phyloP scores from a whole-genome alignment of 1,140 invertebrate genomes.

The Zaprionus gabonicus region DNA sequence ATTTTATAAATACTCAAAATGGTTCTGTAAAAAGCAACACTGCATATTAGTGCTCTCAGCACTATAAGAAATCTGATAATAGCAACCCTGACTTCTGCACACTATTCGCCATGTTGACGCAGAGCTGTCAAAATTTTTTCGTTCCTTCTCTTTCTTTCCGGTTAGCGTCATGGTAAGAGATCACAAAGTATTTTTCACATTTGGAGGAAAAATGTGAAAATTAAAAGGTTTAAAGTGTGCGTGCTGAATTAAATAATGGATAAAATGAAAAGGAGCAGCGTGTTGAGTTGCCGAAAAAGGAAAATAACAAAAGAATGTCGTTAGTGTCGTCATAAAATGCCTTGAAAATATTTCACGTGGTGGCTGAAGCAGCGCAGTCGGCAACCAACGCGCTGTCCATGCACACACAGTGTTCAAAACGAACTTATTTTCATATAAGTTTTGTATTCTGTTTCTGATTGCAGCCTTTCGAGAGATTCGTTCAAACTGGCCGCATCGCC shows the following conservation, averaged over 20 bases:
- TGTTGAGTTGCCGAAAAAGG: slow-evolving; percentile 12
- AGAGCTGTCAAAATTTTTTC: slow-evolving; percentile 65
- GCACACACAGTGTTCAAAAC: slow-evolving; percentile 1
- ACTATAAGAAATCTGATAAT: slow-evolving; percentile 6
- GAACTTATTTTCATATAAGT: slow-evolving; percentile 38
- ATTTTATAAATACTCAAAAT: slow-evolving; percentile 1
- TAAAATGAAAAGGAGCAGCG: slow-evolving; percentile 1
- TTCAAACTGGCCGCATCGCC: slow-evolving; percentile 98
- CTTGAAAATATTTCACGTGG: slow-evolving; percentile 68
- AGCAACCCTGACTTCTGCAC: slow-evolving; percentile 56
- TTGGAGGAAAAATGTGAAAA: slow-evolving; percentile 71
- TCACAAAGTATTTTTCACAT: slow-evolving; percentile 49
- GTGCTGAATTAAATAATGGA: slow-evolving; percentile 52
- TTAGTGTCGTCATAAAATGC: slow-evolving; percentile 5
- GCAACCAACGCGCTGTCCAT: slow-evolving; percentile 49
- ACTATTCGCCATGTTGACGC: slow-evolving; percentile 63
- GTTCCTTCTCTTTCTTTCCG: slow-evolving; percentile 82
- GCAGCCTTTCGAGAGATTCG: slow-evolving; percentile 96
- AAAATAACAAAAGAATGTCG: slow-evolving; percentile 1
- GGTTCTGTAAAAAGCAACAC: slow-evolving; percentile 4
- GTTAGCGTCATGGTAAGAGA: slow-evolving; percentile 81
- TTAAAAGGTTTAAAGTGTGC: slow-evolving; percentile 43
- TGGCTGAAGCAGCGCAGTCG: slow-evolving; percentile 37
- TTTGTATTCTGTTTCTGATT: slow-evolving; percentile 59
- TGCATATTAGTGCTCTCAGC: background rate